These are phyloP conservation scores for Arenicola marina DNA, from an alignment of 2,888 invertebrate species.

Conservation along the genomic window DNA sequence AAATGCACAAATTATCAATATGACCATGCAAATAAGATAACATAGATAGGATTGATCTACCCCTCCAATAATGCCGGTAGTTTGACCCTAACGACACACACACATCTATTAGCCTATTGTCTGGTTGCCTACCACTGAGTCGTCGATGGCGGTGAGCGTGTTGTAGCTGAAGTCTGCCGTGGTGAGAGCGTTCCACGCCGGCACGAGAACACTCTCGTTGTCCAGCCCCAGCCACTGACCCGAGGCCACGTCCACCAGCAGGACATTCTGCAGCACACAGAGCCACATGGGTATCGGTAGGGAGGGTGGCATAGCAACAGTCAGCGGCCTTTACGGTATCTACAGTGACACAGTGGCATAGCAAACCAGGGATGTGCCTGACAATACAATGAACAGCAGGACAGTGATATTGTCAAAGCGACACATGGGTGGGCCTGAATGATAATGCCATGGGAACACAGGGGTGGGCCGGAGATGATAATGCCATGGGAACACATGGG, in stretches of 20 bases:
- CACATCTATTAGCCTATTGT: background rate
- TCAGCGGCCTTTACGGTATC: no score
- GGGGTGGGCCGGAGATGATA: no score
- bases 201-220: constrained; percentile 62
- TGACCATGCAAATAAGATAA: background rate
- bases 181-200: constrained; percentile 65
- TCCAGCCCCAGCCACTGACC: constrained; percentile 65
- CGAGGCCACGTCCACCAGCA: constrained; percentile 60
- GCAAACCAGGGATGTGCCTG: no score
- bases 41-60: background rate
- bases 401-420: no score
- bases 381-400: no score
- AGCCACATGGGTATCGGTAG: no score
- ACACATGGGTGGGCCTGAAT: no score
- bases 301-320: no score
- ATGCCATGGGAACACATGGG: no score
- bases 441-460: no score
- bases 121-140: constrained; percentile 72
- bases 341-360: no score
- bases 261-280: constrained; percentile 39
- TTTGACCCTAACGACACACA: background rate
- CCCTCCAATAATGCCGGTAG: background rate
- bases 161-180: constrained; percentile 80
- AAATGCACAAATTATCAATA: no score
- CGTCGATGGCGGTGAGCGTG: constrained; percentile 76